Base-by-base conservation (phyloP, 2,888 invertebrate species). In the Polydrusus cervinus region DNA sequence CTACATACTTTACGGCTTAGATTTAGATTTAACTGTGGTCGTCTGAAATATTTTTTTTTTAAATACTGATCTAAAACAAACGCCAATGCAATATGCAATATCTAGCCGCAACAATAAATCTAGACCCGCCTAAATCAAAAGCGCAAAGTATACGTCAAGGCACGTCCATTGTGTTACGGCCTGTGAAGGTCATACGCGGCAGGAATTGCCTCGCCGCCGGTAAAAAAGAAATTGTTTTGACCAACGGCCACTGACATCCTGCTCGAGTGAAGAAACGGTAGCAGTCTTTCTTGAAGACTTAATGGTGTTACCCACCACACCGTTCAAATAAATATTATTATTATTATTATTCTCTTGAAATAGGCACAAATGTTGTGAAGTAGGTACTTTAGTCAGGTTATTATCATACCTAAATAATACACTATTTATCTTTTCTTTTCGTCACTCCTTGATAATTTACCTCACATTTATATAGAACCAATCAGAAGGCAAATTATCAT, bases 151-250 rank as follows among this genome's bases (percentile, higher is more conserved):
- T 70, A 70, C 38, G 65, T 62, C 38, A 71, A 71, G 51, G 64
- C 71, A 71, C 57, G 71, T 71, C 71, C 65, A 55, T 71, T 71
- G 71, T 71, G 65, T 71, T n/a, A 65, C 18, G 47, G 38, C 55
- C 57, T 65, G 67, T 67, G 72, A 72, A 72, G 72, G 72, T 72
- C 72, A 67, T 67, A 43, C 45, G 18, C 49, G 67, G 51, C 14
- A 57, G 66, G 60, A 67, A 72, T 72, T 72, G 67, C 72, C 72
- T 72, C 72, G 72, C 72, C 72, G 72, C 61, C 49, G 74, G 70
- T 69, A 74, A 74, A 74, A 74, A 74, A 74, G 74, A 74, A 74
- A 74, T 74, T 74, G 74, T 74, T 74, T 70, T 70, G 74, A 70
- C 74, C 74, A 70, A 64, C 74, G 74, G 74, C 69, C 74, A 62